Evolutionary conservation across 2,888 invertebrate species (phyloP), one percentile per base, ranked within the genome.

Genomic region (Resseliella maxima): DNA sequence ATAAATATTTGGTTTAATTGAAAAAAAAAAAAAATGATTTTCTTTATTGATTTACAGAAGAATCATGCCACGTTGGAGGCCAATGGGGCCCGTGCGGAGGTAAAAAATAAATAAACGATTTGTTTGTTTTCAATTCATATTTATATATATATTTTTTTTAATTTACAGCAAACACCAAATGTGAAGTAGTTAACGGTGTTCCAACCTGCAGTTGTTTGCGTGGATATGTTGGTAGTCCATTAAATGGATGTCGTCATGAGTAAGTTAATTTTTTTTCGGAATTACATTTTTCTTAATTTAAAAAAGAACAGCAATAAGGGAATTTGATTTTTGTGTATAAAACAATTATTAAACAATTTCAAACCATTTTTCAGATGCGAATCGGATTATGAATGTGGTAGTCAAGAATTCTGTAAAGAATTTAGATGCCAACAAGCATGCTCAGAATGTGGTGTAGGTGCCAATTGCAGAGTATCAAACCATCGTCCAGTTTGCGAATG

Each of bases 381-480:
- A 87, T 93, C 93, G 12, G 95, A 96, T 89, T 91, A 92, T 38
- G 96, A 96, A 88, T 96, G 96, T 89, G 92, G 94, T 0, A 90
- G 92, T 27, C 93, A 94, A 88, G 93, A 95, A 88, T 94, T 94
- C 86, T 97, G 97, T 89, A 93, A 94, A 87, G 92, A 93, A 89
- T 96, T 94, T 92, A 94, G 94, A 89, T 97, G 97, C 89, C 93
- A 93, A 88, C 94, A 94, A 88, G 95, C 96, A 0, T 97, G 97
- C 90, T 92, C 92, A 54, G 93, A 94, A 88, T 97, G 97, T 88
- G 97, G 96, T 18, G 92, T 93, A 85, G 95, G 94, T 88, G 96
- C 97, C 3, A 94, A 94, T 89, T 97, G 97, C 88, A 93, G 93
- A 0, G 95, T 96, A 0, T 90, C 93, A 86, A 94, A 95, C 88